Base-by-base conservation (phyloP, 2,888 invertebrate species). In the Thera obeliscata region DNA sequence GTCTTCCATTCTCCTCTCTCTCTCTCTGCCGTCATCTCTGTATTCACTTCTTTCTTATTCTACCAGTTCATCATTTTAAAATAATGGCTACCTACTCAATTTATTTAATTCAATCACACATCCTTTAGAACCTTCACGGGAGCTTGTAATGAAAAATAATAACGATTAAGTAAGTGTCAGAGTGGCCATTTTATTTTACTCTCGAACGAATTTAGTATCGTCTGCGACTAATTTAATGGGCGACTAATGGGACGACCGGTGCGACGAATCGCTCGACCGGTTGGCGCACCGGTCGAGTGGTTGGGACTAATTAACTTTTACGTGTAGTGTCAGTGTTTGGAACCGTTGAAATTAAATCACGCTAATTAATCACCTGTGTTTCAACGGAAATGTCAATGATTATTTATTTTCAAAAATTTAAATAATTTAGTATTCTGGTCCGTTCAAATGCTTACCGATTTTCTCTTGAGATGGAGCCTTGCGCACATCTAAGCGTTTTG, bases 201-300 rank as follows among this genome's bases (percentile, higher is more conserved):
- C 78, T 78, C 76, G 80, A 78, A 81, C 79, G 80, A 84, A 85
- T 87, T 86, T 87, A 87, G 78, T 86, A 82, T 78, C 78, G 76
- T 76, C 82, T 82, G 85, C 82, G 76, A 81, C 83, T 84, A 86
- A 89, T 88, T 87, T 87, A 86, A 85, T 86, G 82, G 83, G 68
- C 82, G 82, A 84, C 82, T 87, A 87, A 88, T 88, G 84, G 77
- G 74, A 64, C 74, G 83, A 83, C 79, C 71, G 81, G 77, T 76
- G 85, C 79, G 84, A 83, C 89, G 79, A 86, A 87, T 89, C 80
- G 83, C 12, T 43, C 65, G 75, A 84, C 85, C 77, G 81, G 83
- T 81, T 58, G 38, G 12, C 9, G n/a, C 1, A 65, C 66, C 35
- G 56, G 61, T 56, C 41, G 33, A 8, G 57, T 43, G 36, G 36